Evolutionary conservation across 2,888 invertebrate genomes (phyloP).

Genomic region (Cataglyphis altisquamis): DNA sequence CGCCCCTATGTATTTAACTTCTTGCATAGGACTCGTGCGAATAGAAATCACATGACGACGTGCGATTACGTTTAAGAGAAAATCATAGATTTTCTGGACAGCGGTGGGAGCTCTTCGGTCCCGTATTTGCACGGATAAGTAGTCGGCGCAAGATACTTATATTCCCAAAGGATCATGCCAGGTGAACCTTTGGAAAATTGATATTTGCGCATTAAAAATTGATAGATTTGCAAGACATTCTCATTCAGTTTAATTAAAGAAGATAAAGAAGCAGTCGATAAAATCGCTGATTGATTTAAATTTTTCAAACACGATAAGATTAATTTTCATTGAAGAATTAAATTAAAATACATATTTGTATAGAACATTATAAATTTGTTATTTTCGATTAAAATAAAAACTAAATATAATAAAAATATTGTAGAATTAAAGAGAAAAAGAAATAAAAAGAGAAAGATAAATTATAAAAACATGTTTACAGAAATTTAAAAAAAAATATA

Average conservation of each 20-base stretch:
- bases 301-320: background rate
- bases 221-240: background rate
- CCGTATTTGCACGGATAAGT: background rate
- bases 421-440: background rate
- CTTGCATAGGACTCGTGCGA: background rate
- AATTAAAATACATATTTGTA: background rate
- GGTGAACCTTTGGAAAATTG: background rate
- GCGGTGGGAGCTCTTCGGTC: background rate
- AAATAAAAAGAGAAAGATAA: background rate
- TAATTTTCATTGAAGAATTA: background rate
- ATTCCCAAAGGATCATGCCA: background rate
- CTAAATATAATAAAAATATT: background rate
- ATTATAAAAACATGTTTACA: background rate
- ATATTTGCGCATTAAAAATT: background rate
- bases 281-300: background rate
- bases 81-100: slow-evolving; percentile 7
- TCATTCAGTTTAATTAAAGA: background rate
- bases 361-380: too few species aligned
- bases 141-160: background rate
- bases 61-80: slow-evolving; percentile 8
- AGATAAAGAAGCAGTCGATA: background rate
- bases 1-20: background rate
- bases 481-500: background rate
- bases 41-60: background rate
- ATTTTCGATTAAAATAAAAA: background rate